These are phyloP conservation scores for Nematopogon swammerdamellus DNA, from an alignment of 2,888 invertebrate species.

Conservation along the genomic window DNA sequence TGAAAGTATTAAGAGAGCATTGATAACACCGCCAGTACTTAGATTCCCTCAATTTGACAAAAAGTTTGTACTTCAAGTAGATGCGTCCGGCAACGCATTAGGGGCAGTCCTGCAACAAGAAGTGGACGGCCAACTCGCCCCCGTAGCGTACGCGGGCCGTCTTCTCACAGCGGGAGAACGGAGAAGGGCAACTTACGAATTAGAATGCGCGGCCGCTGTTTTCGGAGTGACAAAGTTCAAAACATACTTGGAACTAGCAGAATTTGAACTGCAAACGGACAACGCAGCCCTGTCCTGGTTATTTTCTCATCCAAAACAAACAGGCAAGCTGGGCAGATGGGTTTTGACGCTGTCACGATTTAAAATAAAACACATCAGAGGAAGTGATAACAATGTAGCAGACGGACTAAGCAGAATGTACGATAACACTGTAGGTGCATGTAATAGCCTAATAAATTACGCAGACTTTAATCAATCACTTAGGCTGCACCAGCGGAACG, in stretches of 20 bases:
- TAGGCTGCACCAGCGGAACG: background rate
- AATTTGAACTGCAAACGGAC: constrained; percentile 5
- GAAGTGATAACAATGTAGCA: background rate
- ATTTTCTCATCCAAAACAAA: constrained; percentile 4
- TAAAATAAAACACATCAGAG: background rate
- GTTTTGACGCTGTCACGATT: background rate
- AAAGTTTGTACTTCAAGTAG: constrained; percentile 4
- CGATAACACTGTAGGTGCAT: background rate
- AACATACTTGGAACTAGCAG: constrained; percentile 3
- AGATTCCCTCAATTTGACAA: constrained; percentile 5
- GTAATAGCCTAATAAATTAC: background rate
- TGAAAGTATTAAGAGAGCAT: background rate
- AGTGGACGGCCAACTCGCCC: constrained; percentile 5
- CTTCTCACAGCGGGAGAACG: constrained; percentile 2
- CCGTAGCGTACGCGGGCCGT: constrained; percentile 5
- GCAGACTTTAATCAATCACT: background rate
- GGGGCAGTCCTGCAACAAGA: constrained; percentile 6
- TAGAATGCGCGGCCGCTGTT: constrained; percentile 5
- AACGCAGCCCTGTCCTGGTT: constrained; percentile 6
- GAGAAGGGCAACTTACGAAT: constrained; percentile 2
- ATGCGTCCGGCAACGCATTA: constrained; percentile 3
- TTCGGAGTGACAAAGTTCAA: constrained; percentile 6
- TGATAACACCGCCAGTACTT: constrained; percentile 5
- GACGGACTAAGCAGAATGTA: background rate
- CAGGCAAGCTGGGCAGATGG: background rate